Conservation (phyloP, 2,797 vertebrate species). For the Chloroceryle amazona region DNA sequence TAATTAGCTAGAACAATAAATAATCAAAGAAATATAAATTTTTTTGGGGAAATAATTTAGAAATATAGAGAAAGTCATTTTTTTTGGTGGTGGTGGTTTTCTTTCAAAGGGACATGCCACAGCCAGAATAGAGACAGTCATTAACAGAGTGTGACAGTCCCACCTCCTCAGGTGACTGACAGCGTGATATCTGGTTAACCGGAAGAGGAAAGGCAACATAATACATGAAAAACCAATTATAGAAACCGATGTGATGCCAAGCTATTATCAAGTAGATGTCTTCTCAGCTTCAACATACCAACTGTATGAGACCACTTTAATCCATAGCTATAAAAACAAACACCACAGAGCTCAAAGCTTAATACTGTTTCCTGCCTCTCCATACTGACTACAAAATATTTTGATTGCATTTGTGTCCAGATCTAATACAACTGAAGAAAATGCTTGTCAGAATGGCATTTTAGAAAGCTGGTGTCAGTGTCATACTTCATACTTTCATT, state of each 20-base stretch:
- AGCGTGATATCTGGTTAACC: not conserved
- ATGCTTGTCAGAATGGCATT: not conserved
- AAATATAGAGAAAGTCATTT: not conserved
- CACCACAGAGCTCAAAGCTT: not conserved
- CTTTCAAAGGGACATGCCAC: not conserved
- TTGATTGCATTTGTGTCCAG: not conserved
- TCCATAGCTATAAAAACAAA: constrained; percentile 10
- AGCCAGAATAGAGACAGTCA: not conserved
- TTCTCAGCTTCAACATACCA: not conserved
- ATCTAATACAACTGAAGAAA: not conserved
- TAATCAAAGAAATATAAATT: not conserved
- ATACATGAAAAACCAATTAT: not conserved
- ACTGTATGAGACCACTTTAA: not conserved
- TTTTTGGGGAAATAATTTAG: not conserved
- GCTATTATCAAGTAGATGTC: not conserved
- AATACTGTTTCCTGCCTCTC: not conserved
- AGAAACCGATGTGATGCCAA: not conserved
- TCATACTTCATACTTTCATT: not conserved
- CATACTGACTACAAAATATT: not conserved
- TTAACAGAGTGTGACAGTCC: not conserved
- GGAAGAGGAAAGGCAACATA: not conserved
- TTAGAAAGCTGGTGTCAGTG: not conserved
- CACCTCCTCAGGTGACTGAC: not conserved
- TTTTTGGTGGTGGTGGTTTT: no score
- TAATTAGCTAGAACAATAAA: not conserved